Evolutionary conservation across 2,797 vertebrate species (phyloP), one percentile per base, ranked within the genome.

Genomic region (Remorina albescens): DNA sequence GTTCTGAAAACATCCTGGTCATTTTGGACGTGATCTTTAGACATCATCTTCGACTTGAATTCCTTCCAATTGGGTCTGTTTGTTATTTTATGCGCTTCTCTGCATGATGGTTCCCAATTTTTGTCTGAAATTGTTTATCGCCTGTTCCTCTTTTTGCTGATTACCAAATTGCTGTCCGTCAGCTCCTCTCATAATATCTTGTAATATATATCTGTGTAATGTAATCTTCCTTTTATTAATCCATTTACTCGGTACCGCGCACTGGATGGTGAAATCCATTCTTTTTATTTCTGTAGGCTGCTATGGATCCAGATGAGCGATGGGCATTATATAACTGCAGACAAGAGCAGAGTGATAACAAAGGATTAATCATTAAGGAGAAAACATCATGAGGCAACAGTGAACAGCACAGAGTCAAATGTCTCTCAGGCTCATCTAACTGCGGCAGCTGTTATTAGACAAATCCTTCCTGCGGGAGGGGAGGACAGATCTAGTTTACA

Each of bases 401-500:
- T 32, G 61, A 64, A 67, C 60, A 16, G 54, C 41, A 28, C 39
- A 37, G 36, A 64, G 63, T 80, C 53, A 63, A 77, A 69, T 56
- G 74, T 77, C 63, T 84, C 60, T 72, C 70, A 63, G 62, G 49
- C 44, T 70, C 68, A 65, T 78, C 59, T 65, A 53, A 61, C 56
- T 67, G 62, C 41, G 75, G 70, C 74, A 75, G 64, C 69, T 71
- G 67, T 65, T 74, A 76, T 46, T 63, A 83, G 58, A 72, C 66
- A 82, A 85, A 84, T 85, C 72, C 39, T 51, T 76, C 62, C 64
- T 56, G 42, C 69, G 70, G 70, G 83, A 78, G 69, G 60, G 44
- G 60, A 65, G 34, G 50, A 59, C 60, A 55, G 53, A 88, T 85
- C 77, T 54, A 63, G 47, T 81, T 81, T 70, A 56, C 42, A 76